phyloP scores from a whole-genome alignment of 2,888 invertebrate species.

The Aromia moschata region DNA sequence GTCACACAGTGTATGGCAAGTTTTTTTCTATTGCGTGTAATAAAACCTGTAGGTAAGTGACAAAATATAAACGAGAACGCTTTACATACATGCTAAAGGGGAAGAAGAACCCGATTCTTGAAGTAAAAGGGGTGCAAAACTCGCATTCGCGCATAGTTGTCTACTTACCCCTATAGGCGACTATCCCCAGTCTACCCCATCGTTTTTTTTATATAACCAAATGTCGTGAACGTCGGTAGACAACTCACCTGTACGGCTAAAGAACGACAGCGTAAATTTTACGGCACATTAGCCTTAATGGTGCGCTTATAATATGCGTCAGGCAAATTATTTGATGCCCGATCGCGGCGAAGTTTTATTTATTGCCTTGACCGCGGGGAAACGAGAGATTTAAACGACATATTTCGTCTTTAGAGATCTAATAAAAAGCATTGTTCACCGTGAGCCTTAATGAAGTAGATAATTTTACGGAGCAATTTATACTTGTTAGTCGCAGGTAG shows the following conservation, averaged over 20 bases:
- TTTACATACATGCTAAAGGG: too few species aligned
- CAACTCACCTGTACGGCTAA: neutral
- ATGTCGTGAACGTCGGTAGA: too few species aligned
- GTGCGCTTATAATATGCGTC: slow-evolving; percentile 6
- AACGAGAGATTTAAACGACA: slow-evolving; percentile 30
- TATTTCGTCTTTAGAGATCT: slow-evolving; percentile 25
- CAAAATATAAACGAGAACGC: too few species aligned
- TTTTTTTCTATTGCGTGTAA: too few species aligned
- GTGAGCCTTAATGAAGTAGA: slow-evolving; percentile 27
- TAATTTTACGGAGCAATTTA: slow-evolving; percentile 26
- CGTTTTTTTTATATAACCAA: too few species aligned
- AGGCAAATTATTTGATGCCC: slow-evolving; percentile 3
- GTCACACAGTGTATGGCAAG: too few species aligned
- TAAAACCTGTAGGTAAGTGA: too few species aligned
- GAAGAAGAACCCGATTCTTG: too few species aligned
- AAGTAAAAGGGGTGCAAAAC: too few species aligned
- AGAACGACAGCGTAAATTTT: neutral
- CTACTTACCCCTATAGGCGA: too few species aligned
- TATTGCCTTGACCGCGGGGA: slow-evolving; percentile 20
- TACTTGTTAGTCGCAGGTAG: slow-evolving; percentile 10
- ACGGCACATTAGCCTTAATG: neutral
- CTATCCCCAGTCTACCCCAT: too few species aligned
- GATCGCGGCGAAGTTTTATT: slow-evolving; percentile 20
- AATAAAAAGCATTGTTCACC: slow-evolving; percentile 32
- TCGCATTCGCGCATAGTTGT: too few species aligned